Base-by-base conservation (phyloP, 2,797 vertebrate species). In the Manis pentadactyla region DNA sequence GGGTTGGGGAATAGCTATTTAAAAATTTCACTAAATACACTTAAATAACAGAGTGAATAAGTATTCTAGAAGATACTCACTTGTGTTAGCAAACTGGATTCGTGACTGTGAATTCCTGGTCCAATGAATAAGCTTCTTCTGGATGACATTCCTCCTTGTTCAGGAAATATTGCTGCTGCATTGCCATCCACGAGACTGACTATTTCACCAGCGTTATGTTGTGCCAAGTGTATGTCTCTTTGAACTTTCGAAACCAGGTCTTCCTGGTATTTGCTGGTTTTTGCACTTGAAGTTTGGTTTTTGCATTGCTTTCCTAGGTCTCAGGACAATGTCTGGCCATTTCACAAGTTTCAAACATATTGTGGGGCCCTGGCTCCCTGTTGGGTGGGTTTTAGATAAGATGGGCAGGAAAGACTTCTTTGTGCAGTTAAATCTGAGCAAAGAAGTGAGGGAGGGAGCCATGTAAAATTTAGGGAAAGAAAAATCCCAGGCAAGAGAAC, bases 151-250 rank as follows among this genome's bases (percentile, higher is more conserved):
- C 59, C 77, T 71, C 46, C 31, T 84, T 37, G 39, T 39, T 87
- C 53, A 87, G 49, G 53, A 96, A 94, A 84, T 88, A 81, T 42
- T 87, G 27, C 42, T 95, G 74, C 64, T 95, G 78, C 29, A 68
- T 4, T 75, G 75, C 83, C 86, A 9, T 89, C 88, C 92, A 61
- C 5, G 14, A 29, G 57, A 34, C 49, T 11, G 49, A 95, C 68
- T 86, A 73, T 86, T 61, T 98, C 42, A 68, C 39, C 55, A 79
- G 69, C 34, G 75, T 93, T 92, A 11, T 81, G 79, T 23, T 49
- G 29, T 87, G 25, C 13, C n/a, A 13, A 71, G 4, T 4, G 9
- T 46, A 53, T 12, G 10, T 55, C 86, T 94, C 88, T 75, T 83
- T 87, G 29, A 46, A 31, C 17, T 63, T 91, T 97, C 71, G 69